These are phyloP conservation scores for Protobothrops flavoviridis DNA, from an alignment of 2,113 vertebrate genomes.

Conservation along the genomic window DNA sequence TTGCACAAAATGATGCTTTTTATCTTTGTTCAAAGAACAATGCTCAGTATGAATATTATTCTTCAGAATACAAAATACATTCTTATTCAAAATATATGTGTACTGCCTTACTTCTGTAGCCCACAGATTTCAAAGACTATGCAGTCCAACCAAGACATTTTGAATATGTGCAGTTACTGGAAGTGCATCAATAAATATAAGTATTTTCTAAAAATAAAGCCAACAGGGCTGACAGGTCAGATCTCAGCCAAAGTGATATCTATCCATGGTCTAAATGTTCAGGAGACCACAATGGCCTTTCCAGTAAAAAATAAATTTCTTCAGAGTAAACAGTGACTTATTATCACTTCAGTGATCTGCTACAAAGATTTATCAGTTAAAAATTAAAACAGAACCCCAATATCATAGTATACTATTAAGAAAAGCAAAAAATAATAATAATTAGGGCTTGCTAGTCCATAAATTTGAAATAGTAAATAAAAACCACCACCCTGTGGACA, in stretches of 20 bases:
- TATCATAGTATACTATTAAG: neutral
- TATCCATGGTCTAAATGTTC: neutral
- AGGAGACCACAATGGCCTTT: neutral
- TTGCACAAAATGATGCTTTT: neutral
- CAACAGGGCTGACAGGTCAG: neutral
- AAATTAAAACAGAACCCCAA: conserved; percentile 9
- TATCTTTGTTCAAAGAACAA: neutral
- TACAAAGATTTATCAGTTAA: conserved; percentile 1
- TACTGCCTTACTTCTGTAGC: neutral
- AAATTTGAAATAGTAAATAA: conserved; percentile 26
- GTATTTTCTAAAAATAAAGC: neutral
- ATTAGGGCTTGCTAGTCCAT: conserved; percentile 13
- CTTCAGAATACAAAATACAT: neutral
- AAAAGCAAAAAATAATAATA: neutral
- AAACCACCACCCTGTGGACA: conserved; percentile 19
- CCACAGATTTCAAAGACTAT: neutral
- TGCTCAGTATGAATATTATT: neutral
- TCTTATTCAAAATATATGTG: neutral
- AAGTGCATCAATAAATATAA: neutral
- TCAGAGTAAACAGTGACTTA: neutral
- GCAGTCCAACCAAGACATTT: neutral
- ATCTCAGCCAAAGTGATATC: neutral
- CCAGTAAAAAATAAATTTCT: neutral
- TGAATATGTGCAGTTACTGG: neutral
- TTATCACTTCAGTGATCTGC: neutral